Evolutionary conservation across 2,113 vertebrate species (phyloP).

Genomic region (Takifugu flavidus): DNA sequence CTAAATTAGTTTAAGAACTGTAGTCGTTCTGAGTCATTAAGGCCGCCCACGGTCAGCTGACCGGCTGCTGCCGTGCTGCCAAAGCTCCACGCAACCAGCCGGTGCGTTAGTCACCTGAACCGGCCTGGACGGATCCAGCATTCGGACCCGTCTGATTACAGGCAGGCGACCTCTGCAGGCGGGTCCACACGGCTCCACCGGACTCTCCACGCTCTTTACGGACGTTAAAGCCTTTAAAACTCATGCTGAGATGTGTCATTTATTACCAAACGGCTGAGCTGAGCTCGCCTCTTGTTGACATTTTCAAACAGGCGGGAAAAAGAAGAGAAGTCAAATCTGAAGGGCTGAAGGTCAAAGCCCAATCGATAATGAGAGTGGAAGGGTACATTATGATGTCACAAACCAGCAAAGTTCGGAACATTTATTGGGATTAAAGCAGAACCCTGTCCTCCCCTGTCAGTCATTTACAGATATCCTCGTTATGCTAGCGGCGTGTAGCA

Average conservation of each 20-base stretch:
- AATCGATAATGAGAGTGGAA: too few relatives aligned
- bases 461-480: too few relatives aligned
- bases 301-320: too few relatives aligned
- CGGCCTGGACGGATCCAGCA: too few relatives aligned
- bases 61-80: constrained; percentile 43
- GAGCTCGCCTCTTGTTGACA: too few relatives aligned
- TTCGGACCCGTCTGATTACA: background rate
- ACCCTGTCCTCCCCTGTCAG: constrained; percentile 3
- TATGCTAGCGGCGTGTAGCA: too few relatives aligned
- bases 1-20: constrained; percentile 12
- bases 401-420: constrained; percentile 43
- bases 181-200: background rate
- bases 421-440: constrained; percentile 45
- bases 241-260: too few relatives aligned
- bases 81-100: constrained; percentile 43
- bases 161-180: background rate
- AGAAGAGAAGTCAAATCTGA: too few relatives aligned
- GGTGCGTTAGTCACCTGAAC: constrained; percentile 61
- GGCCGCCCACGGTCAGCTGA: constrained; percentile 52
- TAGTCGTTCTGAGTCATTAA: constrained; percentile 31
- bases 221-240: background rate
- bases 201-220: too few relatives aligned
- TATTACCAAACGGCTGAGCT: too few relatives aligned
- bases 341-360: too few relatives aligned
- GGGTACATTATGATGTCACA: constrained; percentile 5